A percentile compares a stretch with the other conserved stretches of the same genome.
phyloP scores from a whole-genome alignment of 2,113 vertebrate species.

The Baryphthengus martii region DNA sequence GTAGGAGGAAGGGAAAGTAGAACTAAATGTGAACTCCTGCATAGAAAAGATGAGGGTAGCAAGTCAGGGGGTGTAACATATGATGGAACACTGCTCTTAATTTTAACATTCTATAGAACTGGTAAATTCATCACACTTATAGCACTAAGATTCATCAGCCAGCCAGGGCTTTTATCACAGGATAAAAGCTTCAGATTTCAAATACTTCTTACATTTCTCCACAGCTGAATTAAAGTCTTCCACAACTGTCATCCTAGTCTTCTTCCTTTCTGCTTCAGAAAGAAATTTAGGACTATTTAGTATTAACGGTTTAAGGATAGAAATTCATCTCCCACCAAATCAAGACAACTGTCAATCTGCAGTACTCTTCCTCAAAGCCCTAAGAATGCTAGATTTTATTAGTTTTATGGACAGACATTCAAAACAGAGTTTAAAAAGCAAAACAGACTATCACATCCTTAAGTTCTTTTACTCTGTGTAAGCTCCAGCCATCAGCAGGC shows the following conservation, averaged over 20 bases:
- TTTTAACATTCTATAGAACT: background rate
- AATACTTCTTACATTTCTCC: background rate
- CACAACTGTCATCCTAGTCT: background rate
- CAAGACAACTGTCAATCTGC: background rate
- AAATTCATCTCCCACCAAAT: background rate
- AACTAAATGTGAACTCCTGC: background rate
- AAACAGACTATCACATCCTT: background rate
- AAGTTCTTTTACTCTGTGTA: background rate
- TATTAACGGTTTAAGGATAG: background rate
- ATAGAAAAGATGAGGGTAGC: background rate
- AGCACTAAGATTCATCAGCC: background rate
- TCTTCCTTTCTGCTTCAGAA: background rate
- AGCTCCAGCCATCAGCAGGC: background rate
- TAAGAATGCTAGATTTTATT: background rate
- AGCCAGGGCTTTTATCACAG: background rate
- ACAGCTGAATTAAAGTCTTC: background rate
- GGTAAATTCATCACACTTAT: background rate
- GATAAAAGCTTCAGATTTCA: background rate
- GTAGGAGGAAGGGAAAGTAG: slow-evolving; percentile 12
- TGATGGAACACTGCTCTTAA: background rate
- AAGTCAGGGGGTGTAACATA: background rate
- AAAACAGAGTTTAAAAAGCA: background rate
- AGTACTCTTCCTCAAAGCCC: background rate
- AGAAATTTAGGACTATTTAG: background rate
- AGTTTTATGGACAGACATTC: background rate